These are phyloP conservation scores for Zygogramma bicolorata DNA, from an alignment of 2,888 invertebrate genomes.

Conservation along the genomic window DNA sequence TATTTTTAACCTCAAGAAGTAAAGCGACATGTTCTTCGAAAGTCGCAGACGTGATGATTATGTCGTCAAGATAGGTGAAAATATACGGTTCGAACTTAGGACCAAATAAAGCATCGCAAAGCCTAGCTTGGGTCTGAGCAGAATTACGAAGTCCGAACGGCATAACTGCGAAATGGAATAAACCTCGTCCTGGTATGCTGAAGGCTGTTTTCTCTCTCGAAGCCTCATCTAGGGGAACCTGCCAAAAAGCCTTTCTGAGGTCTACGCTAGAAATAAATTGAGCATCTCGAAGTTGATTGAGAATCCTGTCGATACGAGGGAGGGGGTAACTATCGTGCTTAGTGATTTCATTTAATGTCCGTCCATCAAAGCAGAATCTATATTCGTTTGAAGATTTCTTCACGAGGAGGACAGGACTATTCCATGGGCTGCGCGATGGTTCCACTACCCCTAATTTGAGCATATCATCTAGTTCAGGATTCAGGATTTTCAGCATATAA, in stretches of 20 bases:
- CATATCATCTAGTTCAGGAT: not conserved
- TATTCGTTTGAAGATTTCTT: not conserved
- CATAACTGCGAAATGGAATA: not conserved
- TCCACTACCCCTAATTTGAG: not conserved
- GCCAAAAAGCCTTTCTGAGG: not conserved
- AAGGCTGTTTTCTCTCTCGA: not conserved
- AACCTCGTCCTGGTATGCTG: not conserved
- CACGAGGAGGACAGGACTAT: not conserved
- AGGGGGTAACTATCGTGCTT: not conserved
- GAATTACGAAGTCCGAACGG: not conserved
- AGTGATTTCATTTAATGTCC: not conserved
- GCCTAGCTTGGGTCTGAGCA: not conserved
- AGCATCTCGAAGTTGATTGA: not conserved
- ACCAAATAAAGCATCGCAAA: not conserved
- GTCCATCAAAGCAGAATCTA: not conserved
- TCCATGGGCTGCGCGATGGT: not conserved
- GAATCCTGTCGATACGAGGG: not conserved
- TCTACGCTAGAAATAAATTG: not conserved
- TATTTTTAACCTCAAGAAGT: too few relatives aligned
- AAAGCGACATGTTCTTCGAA: not conserved
- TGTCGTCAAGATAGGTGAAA: not conserved
- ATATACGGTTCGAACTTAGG: not conserved
- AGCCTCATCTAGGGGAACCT: not conserved
- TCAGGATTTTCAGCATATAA: conserved; percentile 13
- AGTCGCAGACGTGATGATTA: not conserved